Conservation (phyloP, 2,888 invertebrate species). For the Nemoura dubitans region DNA sequence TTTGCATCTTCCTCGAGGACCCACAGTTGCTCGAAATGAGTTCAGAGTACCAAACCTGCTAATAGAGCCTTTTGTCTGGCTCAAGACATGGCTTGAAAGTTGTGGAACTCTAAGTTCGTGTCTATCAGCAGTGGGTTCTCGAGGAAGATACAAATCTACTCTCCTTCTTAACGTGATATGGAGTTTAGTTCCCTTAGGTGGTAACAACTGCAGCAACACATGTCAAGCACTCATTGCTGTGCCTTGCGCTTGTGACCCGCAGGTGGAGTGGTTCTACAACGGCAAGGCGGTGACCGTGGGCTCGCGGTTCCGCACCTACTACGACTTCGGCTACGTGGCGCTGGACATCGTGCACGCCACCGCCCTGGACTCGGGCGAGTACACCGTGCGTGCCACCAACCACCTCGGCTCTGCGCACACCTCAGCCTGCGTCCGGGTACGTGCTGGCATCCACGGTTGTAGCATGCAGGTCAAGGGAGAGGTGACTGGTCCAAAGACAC, state of each 20-base stretch:
- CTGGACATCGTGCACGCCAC: conserved; percentile 94
- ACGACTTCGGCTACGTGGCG: conserved; percentile 97
- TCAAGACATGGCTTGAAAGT: no score
- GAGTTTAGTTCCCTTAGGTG: no score
- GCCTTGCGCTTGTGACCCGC: not conserved
- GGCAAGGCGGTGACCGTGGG: conserved; percentile 86
- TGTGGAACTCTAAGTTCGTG: no score
- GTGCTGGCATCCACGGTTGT: conserved; percentile 41
- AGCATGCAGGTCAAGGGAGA: not conserved
- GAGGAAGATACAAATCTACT: no score
- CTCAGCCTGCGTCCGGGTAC: conserved; percentile 83
- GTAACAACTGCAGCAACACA: no score
- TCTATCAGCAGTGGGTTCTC: no score
- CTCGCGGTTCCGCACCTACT: conserved; percentile 92
- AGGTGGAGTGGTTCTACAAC: conserved; percentile 95
- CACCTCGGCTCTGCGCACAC: conserved; percentile 93
- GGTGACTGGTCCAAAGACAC: not conserved
- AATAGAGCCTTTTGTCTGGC: no score
- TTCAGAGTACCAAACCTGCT: no score
- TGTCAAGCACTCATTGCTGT: no score
- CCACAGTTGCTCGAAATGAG: no score
- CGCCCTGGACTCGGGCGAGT: conserved; percentile 94
- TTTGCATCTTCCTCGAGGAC: no score
- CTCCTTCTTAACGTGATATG: no score
- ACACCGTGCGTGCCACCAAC: conserved; percentile 92